These are phyloP conservation scores for Hoplodrina blanda DNA, from an alignment of 2,888 invertebrate genomes.

Conservation along the genomic window DNA sequence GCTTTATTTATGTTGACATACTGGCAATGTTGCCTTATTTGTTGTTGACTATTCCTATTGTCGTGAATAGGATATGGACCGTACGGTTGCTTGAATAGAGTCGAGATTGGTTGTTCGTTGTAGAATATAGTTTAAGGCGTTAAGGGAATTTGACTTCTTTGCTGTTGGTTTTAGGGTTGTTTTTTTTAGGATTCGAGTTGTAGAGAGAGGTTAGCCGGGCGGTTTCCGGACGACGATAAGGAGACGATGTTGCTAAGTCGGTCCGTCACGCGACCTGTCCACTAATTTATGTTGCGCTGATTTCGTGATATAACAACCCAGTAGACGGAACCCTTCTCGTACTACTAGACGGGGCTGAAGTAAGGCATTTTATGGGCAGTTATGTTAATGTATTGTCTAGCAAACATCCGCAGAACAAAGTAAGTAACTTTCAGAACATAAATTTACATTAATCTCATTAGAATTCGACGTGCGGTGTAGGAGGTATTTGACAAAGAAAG, in stretches of 20 bases:
- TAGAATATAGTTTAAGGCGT: slow-evolving; percentile 64
- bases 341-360: slow-evolving; percentile 54
- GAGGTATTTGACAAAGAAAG: slow-evolving; percentile 34
- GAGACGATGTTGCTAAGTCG: slow-evolving; percentile 85
- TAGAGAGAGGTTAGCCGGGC: slow-evolving; percentile 74
- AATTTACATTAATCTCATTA: slow-evolving; percentile 58
- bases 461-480: slow-evolving; percentile 47
- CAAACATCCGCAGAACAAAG: slow-evolving; percentile 70
- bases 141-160: slow-evolving; percentile 79
- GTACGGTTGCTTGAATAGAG: slow-evolving; percentile 76
- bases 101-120: slow-evolving; percentile 69
- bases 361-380: slow-evolving; percentile 68
- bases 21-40: slow-evolving; percentile 88
- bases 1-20: slow-evolving; percentile 90
- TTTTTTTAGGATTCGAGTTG: slow-evolving; percentile 65
- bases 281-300: slow-evolving; percentile 90
- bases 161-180: slow-evolving; percentile 72
- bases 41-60: slow-evolving; percentile 76
- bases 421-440: slow-evolving; percentile 47
- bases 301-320: slow-evolving; percentile 82
- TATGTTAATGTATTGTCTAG: slow-evolving; percentile 84
- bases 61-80: slow-evolving; percentile 71
- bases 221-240: slow-evolving; percentile 88
- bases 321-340: slow-evolving; percentile 78
- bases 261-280: slow-evolving; percentile 89